Conservation (phyloP, 2,113 vertebrate species). For the Carollia perspicillata region DNA sequence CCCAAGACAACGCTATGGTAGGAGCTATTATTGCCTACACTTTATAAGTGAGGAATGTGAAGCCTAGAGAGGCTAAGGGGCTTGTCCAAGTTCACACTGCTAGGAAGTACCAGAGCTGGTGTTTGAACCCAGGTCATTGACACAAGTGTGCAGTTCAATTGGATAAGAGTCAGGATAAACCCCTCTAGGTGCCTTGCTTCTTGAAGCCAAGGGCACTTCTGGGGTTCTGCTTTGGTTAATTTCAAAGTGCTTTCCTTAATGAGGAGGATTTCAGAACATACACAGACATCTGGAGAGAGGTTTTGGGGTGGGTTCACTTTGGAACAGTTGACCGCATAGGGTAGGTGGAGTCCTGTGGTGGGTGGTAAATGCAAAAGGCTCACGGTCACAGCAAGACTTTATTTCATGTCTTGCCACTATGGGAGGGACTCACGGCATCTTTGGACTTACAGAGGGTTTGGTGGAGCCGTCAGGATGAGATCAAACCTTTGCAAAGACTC, state of each 20-base stretch:
- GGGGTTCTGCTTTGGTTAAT: neutral
- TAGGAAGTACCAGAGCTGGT: neutral
- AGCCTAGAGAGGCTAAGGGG: neutral
- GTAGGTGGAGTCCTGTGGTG: neutral
- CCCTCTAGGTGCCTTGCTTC: neutral
- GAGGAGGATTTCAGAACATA: neutral
- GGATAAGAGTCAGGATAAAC: neutral
- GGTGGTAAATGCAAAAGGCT: neutral
- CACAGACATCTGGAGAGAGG: neutral
- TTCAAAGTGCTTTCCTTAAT: constrained; percentile 11
- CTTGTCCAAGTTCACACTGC: neutral
- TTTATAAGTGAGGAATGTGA: neutral
- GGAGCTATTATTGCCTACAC: neutral
- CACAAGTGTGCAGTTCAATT: neutral
- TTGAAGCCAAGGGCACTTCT: neutral
- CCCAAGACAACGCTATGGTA: neutral
- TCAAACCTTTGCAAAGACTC: neutral
- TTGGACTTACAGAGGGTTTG: neutral
- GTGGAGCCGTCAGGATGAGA: neutral
- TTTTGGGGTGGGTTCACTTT: neutral
- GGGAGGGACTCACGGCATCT: neutral
- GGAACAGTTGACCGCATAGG: neutral
- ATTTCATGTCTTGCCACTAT: neutral
- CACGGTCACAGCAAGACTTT: neutral
- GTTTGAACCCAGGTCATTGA: neutral